Base-by-base conservation (phyloP, 2,888 invertebrate species). In the Odontomyia ornata region DNA sequence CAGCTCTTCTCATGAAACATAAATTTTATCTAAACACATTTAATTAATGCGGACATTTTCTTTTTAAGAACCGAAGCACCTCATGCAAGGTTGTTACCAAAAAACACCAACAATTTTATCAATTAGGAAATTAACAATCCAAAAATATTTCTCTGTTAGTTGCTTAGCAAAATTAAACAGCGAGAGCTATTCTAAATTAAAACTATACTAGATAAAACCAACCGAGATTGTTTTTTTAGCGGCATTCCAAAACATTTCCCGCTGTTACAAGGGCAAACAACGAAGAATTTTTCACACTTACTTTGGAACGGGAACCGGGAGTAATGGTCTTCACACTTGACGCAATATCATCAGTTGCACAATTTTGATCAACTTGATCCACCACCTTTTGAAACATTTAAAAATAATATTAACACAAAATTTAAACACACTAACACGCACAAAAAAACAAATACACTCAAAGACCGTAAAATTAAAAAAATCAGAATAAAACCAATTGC, bases 291-390 rank as follows among this genome's bases (percentile, higher is more conserved):
- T 36, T 36, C 36, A 27, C 9, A 69, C 69, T 69, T 69, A 47
- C 69, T 69, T 69, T 69, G 2, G 60, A 60, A 21, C 7, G 15
- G 15, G 25, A 23, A 47, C n/a, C 11, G 13, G 25, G 15, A 47
- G 69, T 69, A 43, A 18, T 69, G 69, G 69, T 69, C 69, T 46
- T 69, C 69, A 69, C 69, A 47, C 25, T 69, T 47, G 47, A 69
- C 43, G 46, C 11, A 69, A 30, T 69, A 69, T 25, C 43, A 67
- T 67, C 43, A 43, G 36, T 67, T 36, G 65, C 65, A 67, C 36
- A 18, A 67, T 67, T 67, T 36, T 67, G n/a, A 43, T 67, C 69
- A 69, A 69, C 47, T 46, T 69, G 69, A 69, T 47, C 69, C 69
- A 47, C 13, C 27, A 69, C 69, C 69, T 69, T 69, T 5, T 13